Conservation (phyloP, 2,888 invertebrate genomes). For the Xylota sylvarum region DNA sequence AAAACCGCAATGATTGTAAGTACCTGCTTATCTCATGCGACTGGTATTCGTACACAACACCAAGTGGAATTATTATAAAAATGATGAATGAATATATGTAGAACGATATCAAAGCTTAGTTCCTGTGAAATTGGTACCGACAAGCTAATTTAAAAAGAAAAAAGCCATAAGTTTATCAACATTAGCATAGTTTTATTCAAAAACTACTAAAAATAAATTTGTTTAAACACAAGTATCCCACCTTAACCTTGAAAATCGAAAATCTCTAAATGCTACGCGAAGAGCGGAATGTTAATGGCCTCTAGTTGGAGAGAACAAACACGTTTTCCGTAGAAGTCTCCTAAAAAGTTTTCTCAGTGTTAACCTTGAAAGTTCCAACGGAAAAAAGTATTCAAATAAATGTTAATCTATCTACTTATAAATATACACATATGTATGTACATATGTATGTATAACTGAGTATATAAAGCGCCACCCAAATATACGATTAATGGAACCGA, state of each 20-base stretch:
- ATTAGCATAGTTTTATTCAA: slow-evolving; percentile 16
- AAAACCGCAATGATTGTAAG: not conserved
- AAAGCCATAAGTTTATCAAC: slow-evolving; percentile 9
- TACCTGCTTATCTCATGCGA: not conserved
- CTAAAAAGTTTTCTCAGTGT: not conserved
- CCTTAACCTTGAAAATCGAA: slow-evolving; percentile 33
- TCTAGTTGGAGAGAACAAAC: slow-evolving; percentile 11
- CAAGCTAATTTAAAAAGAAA: not conserved
- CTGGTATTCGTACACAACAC: not conserved
- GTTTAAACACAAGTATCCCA: slow-evolving; percentile 12
- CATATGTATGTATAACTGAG: not conserved
- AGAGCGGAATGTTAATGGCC: slow-evolving; percentile 17
- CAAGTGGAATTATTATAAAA: not conserved
- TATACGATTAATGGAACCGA: slow-evolving; percentile 14
- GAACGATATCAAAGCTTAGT: not conserved
- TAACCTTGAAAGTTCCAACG: not conserved
- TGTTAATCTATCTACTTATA: not conserved
- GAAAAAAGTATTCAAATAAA: slow-evolving; percentile 12
- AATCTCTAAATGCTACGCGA: not conserved
- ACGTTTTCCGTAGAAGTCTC: slow-evolving; percentile 11
- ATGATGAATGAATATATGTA: not conserved
- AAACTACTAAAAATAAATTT: slow-evolving; percentile 27
- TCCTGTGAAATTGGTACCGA: not conserved
- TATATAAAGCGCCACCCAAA: not conserved
- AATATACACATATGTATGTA: not conserved